Evolutionary conservation across 2,888 invertebrate genomes (phyloP).

Genomic region (Drosophila neoperkinsi): DNA sequence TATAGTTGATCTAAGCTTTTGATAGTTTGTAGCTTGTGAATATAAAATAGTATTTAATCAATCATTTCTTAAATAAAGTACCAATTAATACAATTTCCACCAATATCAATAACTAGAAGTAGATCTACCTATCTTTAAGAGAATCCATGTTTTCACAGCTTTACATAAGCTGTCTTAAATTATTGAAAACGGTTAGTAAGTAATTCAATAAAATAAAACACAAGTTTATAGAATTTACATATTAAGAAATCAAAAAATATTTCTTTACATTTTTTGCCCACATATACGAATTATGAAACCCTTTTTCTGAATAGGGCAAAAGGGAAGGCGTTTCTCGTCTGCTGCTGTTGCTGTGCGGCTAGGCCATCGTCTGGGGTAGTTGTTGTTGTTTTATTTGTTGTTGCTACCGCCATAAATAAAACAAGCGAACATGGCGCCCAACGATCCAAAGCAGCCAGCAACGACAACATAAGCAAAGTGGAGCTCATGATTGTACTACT

Average conservation of each 20-base stretch:
- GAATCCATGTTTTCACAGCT: not conserved
- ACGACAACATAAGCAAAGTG: constrained; percentile 34
- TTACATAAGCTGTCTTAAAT: not conserved
- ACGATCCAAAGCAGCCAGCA: constrained; percentile 18
- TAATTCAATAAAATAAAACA: not conserved
- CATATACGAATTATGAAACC: constrained; percentile 6
- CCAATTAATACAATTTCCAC: not conserved
- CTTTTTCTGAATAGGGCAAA: constrained; percentile 50
- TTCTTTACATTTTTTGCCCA: not conserved
- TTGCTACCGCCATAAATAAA: constrained; percentile 69
- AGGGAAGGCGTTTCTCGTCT: constrained; percentile 47
- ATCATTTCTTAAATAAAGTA: not conserved
- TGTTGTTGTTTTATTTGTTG: constrained; percentile 11
- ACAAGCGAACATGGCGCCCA: constrained; percentile 62
- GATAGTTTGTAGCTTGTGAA: not conserved
- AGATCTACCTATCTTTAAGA: not conserved
- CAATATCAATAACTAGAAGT: not conserved
- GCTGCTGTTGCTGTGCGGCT: constrained; percentile 21
- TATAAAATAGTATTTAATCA: not conserved
- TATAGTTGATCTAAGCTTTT: not conserved
- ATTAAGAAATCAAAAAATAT: not conserved
- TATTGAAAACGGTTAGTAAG: not conserved
- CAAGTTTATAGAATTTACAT: constrained; percentile 7
- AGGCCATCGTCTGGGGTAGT: constrained; percentile 24
- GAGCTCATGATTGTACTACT: constrained; percentile 29